Conservation (phyloP, 2,113 vertebrate species). For the Oreochromis niloticus region DNA sequence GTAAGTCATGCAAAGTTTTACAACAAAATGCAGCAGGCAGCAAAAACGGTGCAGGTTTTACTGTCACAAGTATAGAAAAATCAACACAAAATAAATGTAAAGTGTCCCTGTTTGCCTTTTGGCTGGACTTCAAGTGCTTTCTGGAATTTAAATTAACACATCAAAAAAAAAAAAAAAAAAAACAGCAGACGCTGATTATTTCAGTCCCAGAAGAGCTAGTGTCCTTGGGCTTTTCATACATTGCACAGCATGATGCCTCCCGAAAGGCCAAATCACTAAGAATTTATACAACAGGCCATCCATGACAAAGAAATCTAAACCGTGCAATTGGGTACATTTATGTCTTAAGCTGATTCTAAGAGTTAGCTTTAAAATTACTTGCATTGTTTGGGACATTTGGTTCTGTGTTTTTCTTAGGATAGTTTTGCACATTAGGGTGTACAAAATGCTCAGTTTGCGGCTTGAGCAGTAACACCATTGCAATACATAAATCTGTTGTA, state of each 20-base stretch:
- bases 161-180: not conserved
- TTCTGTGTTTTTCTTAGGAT: not conserved
- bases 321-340: not conserved
- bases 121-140: constrained; percentile 10
- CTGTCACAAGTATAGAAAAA: not conserved
- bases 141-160: constrained; percentile 17
- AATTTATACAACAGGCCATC: not conserved
- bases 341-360: not conserved
- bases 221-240: constrained; percentile 42
- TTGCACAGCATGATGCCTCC: not conserved
- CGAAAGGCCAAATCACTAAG: constrained; percentile 3
- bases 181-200: constrained; percentile 29
- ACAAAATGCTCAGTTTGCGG: not conserved
- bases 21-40: not conserved
- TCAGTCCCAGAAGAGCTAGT: constrained; percentile 17
- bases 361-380: not conserved
- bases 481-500: not conserved
- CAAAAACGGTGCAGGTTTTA: not conserved
- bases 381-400: not conserved
- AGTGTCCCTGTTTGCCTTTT: constrained; percentile 1
- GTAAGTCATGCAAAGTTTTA: not conserved
- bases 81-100: constrained; percentile 17
- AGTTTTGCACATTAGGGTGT: not conserved
- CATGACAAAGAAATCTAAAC: not conserved
- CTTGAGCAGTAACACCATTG: not conserved